A percentile compares a stretch with the other conserved stretches of the same genome.
phyloP scores from a whole-genome alignment of 2,113 vertebrate species.

The Hippocampus guttulatus region DNA sequence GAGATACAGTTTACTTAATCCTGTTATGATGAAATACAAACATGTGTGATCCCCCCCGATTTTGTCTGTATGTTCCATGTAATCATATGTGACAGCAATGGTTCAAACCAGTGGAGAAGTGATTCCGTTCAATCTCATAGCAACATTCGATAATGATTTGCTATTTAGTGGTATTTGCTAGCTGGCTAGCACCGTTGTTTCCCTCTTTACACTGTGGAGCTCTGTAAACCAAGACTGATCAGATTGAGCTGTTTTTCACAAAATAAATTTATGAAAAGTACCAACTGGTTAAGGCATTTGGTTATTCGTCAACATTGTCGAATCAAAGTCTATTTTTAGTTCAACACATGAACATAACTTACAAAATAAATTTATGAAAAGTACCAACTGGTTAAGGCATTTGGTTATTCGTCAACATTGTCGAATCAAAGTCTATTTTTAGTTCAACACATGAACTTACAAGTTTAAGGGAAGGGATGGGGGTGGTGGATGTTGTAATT shows the following conservation, averaged over 20 bases:
- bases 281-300: background rate
- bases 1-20: background rate
- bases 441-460: too few relatives aligned
- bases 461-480: too few relatives aligned
- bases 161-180: constrained; percentile 15
- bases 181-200: constrained; percentile 41
- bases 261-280: background rate
- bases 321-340: too few relatives aligned
- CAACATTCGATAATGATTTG: background rate
- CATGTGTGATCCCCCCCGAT: background rate
- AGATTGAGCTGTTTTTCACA: background rate
- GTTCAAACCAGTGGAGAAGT: background rate
- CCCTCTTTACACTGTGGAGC: background rate
- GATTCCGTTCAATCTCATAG: background rate
- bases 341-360: too few relatives aligned
- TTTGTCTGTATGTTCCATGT: background rate
- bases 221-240: background rate
- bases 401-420: background rate
- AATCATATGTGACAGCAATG: background rate
- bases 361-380: background rate
- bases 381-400: background rate
- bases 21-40: background rate
- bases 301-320: background rate
- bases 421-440: too few relatives aligned
- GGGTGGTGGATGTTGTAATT: too few relatives aligned